phyloP scores from a whole-genome alignment of 2,888 invertebrate genomes.

The Micoletzkya japonica region DNA sequence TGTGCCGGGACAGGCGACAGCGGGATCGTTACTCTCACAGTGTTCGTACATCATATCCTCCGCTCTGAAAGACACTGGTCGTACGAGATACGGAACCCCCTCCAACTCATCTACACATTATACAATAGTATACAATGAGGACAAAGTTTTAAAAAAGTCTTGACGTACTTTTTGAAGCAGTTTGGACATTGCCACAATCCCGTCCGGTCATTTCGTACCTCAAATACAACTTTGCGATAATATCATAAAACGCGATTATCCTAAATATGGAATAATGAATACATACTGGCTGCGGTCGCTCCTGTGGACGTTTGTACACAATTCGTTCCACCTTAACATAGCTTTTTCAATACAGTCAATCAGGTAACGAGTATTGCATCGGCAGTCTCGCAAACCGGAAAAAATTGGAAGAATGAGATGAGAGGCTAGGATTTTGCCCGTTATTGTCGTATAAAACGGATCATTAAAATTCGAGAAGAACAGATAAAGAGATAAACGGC shows the following conservation, averaged over 20 bases:
- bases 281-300: neutral
- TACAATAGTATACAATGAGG: neutral
- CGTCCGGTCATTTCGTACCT: constrained; percentile 89
- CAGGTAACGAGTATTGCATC: neutral
- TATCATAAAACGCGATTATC: no score
- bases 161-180: constrained; percentile 91
- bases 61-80: neutral
- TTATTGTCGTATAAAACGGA: no score
- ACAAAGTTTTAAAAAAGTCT: constrained; percentile 65
- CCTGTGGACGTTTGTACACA: neutral
- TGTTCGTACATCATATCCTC: constrained; percentile 28
- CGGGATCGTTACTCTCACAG: constrained; percentile 14
- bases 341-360: neutral
- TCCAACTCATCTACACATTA: neutral
- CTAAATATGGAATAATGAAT: no score
- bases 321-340: constrained; percentile 9
- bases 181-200: constrained; percentile 97
- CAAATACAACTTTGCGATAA: no score
- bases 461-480: no score
- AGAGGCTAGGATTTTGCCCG: no score
- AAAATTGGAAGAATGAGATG: no score
- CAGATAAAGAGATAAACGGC: no score
- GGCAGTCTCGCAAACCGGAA: neutral
- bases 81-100: neutral
- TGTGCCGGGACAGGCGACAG: constrained; percentile 80